phyloP scores from a whole-genome alignment of 1,140 invertebrate species.

The Anthonomus grandis region DNA sequence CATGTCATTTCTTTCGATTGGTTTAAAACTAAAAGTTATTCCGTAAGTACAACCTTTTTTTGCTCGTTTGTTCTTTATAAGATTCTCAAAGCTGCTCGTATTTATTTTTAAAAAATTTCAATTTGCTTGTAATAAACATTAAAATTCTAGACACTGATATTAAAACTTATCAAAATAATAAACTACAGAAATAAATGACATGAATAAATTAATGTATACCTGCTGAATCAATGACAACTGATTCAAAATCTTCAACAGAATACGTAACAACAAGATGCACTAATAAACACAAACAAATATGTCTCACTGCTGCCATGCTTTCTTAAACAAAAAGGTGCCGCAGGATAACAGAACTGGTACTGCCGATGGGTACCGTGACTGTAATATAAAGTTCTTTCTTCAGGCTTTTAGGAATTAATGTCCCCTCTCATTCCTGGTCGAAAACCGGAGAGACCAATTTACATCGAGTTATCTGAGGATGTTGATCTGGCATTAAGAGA shows the following conservation, averaged over 20 bases:
- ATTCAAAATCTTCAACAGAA: constrained; percentile 20
- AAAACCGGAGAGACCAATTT: constrained; percentile 28
- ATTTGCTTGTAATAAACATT: too few relatives aligned
- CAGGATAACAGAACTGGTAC: constrained; percentile 23
- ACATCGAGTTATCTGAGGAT: constrained; percentile 27
- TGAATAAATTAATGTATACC: constrained; percentile 22
- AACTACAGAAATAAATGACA: background rate
- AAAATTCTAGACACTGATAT: too few relatives aligned
- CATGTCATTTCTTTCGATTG: too few relatives aligned
- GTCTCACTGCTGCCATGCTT: constrained; percentile 28
- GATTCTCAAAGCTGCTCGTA: too few relatives aligned
- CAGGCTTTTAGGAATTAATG: constrained; percentile 35
- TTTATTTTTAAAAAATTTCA: too few relatives aligned
- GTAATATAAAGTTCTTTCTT: constrained; percentile 43
- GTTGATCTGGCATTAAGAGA: constrained; percentile 18
- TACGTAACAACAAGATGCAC: constrained; percentile 20
- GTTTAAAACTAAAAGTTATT: too few relatives aligned
- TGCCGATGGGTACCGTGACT: constrained; percentile 34
- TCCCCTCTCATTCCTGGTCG: constrained; percentile 30
- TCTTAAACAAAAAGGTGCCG: constrained; percentile 18
- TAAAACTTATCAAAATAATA: too few relatives aligned
- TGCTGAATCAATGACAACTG: constrained; percentile 30
- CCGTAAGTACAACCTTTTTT: too few relatives aligned
- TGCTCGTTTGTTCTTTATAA: too few relatives aligned
- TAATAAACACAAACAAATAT: constrained; percentile 31